Evolutionary conservation across 2,113 vertebrate species (phyloP), one percentile per base, ranked within the genome.

Genomic region (Taxidea taxus): DNA sequence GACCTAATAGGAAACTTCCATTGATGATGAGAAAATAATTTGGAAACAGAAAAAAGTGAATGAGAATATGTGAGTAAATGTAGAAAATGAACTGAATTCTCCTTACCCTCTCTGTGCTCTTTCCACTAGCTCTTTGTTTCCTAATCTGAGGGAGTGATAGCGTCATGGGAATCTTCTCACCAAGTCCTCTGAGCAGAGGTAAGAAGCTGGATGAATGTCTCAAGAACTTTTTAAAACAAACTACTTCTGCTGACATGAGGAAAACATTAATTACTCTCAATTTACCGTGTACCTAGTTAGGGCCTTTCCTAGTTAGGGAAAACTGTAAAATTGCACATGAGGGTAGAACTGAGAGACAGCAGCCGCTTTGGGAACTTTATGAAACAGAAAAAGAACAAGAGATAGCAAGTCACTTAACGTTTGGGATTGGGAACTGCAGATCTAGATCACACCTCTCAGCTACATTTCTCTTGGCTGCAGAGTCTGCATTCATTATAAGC

Each of bases 1-100:
- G 78, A 62, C 42, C 91, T 87, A 91, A 62, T 97, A 84, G 75
- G 93, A 97, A 94, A 94, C 37, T 95, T 95, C 42, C 13, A 0
- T 1, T 31, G 29, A 56, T 84, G 83, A 78, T 49, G 62, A 74
- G 66, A 54, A 94, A 72, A 68, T 51, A 90, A 51, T 25, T 95
- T 62, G 47, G 74, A 85, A 86, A 85, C 78, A 15, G 66, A 83
- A 58, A 86, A 82, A 37, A 7, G 21, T 6, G 51, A 56, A 8
- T 83, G 29, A 90, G 34, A 68, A 13, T 25, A 1, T 20, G 8
- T 49, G 27, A 91, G 18, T 74, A 54, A 93, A 34, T 51, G 47
- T 2, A 58, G 85, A 83, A 78, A 54, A 42, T n/a, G 31, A 49
- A 49, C 58, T 42, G 74, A 83, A 68, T 89, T 87, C 66, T 83